Evolutionary conservation across 2,888 invertebrate species (phyloP).

Genomic region (Nymphalis polychloros): DNA sequence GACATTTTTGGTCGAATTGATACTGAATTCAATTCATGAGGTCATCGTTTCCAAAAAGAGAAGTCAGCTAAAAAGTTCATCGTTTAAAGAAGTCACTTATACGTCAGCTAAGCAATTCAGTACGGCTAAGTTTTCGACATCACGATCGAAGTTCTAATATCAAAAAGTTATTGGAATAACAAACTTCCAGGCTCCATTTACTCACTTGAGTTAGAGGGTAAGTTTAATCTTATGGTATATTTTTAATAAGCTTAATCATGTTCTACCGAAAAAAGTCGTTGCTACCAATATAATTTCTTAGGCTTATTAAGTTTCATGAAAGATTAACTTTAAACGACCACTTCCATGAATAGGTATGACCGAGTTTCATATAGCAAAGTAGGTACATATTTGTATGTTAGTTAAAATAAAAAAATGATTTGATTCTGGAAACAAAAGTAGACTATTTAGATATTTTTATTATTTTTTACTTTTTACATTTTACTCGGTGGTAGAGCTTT

Average conservation of each 20-base stretch:
- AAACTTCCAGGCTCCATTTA: constrained; percentile 40
- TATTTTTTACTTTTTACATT: too few species aligned
- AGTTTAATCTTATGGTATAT: constrained; percentile 38
- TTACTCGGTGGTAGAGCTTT: too few species aligned
- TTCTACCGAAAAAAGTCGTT: background rate
- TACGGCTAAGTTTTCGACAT: constrained; percentile 37
- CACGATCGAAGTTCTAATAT: constrained; percentile 40
- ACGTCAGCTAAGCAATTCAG: constrained; percentile 32
- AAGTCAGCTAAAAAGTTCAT: background rate
- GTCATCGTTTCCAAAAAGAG: background rate
- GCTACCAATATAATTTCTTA: background rate
- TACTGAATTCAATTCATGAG: background rate
- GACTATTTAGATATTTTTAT: too few species aligned
- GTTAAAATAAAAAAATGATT: too few species aligned
- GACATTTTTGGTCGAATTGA: too few species aligned
- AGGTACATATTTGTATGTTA: too few species aligned
- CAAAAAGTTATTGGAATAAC: constrained; percentile 41
- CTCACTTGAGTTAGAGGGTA: constrained; percentile 30
- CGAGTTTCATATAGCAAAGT: too few species aligned
- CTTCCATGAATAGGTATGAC: too few species aligned
- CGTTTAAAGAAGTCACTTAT: constrained; percentile 30
- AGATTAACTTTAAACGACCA: too few species aligned
- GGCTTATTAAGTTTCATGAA: background rate
- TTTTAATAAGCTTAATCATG: constrained; percentile 18
- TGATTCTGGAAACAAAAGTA: too few species aligned